Evolutionary conservation across 2,888 invertebrate genomes (phyloP), one percentile per base, ranked within the genome.

Genomic region (Mesorhabditis belari): DNA sequence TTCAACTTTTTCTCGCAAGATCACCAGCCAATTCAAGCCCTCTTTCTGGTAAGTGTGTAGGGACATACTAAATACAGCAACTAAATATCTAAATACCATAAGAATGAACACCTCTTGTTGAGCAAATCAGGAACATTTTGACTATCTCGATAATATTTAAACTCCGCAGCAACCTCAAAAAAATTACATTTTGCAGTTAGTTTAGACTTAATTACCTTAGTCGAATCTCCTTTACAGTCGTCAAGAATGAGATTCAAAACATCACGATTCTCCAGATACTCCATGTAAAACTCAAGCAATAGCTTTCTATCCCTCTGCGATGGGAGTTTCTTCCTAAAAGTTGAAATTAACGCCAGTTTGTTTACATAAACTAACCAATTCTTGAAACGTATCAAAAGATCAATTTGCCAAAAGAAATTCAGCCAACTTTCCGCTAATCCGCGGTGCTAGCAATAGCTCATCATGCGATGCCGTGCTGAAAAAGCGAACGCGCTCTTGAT

Each of bases 1-100:
- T 94, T 94, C 50, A 95, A 64, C 4, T 67, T 65, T 49, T 76
- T 73, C 12, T 66, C 55, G 63, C 77, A 77, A 76, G 71, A 74
- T 70, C 29, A 76, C 69, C 54, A 77, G 61, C 77, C 77, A 77
- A 55, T 74, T 70, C 24, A 77, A 68, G 5, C 77, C 77, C 29
- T 69, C 64, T 12, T 70, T 57, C 58, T 77, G 77, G 51, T 77
- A 77, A 2, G 67, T 65, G 58, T 75, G 74, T n/a, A 75, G 67
- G 23, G 59, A 64, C 28, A 58, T 68, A 12, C 71, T 67, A 56
- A 25, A 64, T n/a, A 17, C 19, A 6, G 12, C n/a, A 17, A 3
- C 17, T 28, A 19, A n/a, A n/a, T n/a, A n/a, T n/a, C n/a, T n/a
- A n/a, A n/a, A n/a, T n/a, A n/a, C n/a, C n/a, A n/a, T n/a, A n/a